Evolutionary conservation across 2,888 invertebrate genomes (phyloP).

Genomic region (Eubasilissa splendida): DNA sequence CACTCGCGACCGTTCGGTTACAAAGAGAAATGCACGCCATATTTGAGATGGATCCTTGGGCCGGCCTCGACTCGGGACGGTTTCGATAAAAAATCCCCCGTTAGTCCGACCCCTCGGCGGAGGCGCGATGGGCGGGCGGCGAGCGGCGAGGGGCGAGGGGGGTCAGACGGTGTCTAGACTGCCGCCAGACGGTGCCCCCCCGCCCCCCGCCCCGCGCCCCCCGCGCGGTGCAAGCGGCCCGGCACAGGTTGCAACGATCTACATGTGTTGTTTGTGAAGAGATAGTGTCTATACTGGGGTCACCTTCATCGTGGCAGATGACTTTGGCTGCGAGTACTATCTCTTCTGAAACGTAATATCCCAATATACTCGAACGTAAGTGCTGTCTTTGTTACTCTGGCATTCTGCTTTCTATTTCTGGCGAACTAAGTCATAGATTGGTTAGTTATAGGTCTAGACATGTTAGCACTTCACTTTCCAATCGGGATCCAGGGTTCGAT

Average conservation of each 20-base stretch:
- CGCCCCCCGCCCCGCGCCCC: constrained; percentile 34
- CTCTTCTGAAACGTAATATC: too few relatives aligned
- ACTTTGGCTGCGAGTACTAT: not conserved
- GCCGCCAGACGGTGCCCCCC: constrained; percentile 49
- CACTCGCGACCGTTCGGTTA: too few relatives aligned
- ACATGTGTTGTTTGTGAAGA: constrained; percentile 14
- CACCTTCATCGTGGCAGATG: not conserved
- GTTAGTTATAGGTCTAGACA: too few relatives aligned
- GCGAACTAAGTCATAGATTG: too few relatives aligned
- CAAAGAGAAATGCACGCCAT: too few relatives aligned
- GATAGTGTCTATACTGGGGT: not conserved
- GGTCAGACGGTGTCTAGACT: constrained; percentile 47
- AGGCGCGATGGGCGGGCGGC: constrained; percentile 10
- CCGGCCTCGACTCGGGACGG: not conserved
- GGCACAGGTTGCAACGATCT: constrained; percentile 33
- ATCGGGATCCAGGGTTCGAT: too few relatives aligned
- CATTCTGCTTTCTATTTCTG: too few relatives aligned
- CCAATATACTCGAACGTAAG: too few relatives aligned
- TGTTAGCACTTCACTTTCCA: too few relatives aligned
- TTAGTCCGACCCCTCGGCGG: constrained; percentile 21
- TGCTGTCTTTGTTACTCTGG: too few relatives aligned
- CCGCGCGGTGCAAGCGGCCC: not conserved
- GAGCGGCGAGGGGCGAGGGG: constrained; percentile 15
- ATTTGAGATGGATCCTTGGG: too few relatives aligned
- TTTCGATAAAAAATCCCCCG: not conserved